Conservation (phyloP, 2,888 invertebrate genomes). For the Anthrax anthrax region DNA sequence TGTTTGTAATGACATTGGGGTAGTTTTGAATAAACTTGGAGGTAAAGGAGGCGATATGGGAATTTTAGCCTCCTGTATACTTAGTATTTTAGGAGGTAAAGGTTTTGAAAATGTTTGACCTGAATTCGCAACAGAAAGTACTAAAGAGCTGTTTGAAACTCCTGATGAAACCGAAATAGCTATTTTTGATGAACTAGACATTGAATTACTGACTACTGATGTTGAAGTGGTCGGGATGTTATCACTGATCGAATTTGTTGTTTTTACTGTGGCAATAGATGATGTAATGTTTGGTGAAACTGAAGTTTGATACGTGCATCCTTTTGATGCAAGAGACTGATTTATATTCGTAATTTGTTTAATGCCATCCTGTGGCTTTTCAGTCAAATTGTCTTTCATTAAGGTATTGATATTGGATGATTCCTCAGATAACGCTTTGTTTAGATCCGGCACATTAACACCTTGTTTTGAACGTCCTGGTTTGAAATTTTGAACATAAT, state of each 20-base stretch:
- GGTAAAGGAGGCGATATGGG: constrained; percentile 30
- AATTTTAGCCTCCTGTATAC: constrained; percentile 19
- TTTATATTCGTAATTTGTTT: not conserved
- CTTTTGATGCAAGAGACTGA: not conserved
- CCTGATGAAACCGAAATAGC: not conserved
- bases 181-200: not conserved
- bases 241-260: constrained; percentile 3
- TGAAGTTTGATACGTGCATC: not conserved
- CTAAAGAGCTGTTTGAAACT: not conserved
- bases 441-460: constrained; percentile 17
- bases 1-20: constrained; percentile 18
- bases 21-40: constrained; percentile 29
- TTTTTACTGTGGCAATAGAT: not conserved
- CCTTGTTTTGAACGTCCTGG: not conserved
- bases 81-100: constrained; percentile 15
- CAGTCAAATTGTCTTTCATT: constrained; percentile 11
- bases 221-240: constrained; percentile 2
- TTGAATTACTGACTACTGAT: not conserved
- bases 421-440: constrained; percentile 21
- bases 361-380: constrained; percentile 2
- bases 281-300: not conserved
- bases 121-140: not conserved
- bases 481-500: constrained; percentile 2
- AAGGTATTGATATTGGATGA: constrained; percentile 20
- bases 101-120: constrained; percentile 3